Evolutionary conservation across 1,140 invertebrate species (phyloP).

Genomic region (Diorhabda carinulata): DNA sequence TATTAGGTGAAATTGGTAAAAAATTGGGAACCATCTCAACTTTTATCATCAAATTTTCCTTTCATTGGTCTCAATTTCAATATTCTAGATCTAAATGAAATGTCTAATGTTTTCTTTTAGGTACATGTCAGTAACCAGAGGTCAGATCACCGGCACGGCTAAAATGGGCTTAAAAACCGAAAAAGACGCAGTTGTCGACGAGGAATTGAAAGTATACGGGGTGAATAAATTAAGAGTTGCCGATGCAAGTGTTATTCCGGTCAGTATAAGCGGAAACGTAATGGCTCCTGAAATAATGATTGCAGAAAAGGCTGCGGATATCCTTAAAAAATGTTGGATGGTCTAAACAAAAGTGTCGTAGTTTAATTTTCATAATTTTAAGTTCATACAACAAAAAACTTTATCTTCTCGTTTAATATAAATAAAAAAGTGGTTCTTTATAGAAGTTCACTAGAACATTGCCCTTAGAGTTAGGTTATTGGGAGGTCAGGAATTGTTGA

Average conservation of each 20-base stretch:
- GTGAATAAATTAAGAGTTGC: constrained; percentile 61
- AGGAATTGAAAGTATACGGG: constrained; percentile 47
- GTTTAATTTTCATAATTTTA: too few species aligned
- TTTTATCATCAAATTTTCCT: too few species aligned
- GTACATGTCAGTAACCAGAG: constrained; percentile 57
- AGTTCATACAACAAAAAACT: too few species aligned
- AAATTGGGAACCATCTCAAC: too few species aligned
- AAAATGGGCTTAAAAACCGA: constrained; percentile 70
- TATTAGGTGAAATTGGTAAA: too few species aligned
- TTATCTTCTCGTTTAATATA: too few species aligned
- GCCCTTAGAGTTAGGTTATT: too few species aligned
- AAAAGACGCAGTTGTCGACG: constrained; percentile 49
- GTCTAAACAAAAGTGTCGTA: neutral
- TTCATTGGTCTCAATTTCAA: too few species aligned
- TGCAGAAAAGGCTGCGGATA: constrained; percentile 77
- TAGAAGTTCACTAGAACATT: too few species aligned
- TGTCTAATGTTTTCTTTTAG: constrained; percentile 45
- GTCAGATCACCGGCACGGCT: constrained; percentile 65
- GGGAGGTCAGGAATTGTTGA: too few species aligned
- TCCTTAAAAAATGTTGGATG: constrained; percentile 64
- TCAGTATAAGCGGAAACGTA: constrained; percentile 63
- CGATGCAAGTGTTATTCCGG: constrained; percentile 72
- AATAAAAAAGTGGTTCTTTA: too few species aligned
- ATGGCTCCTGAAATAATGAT: constrained; percentile 77
- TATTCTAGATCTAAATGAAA: too few species aligned